A percentile compares a stretch with the other conserved stretches of the same genome.
These are phyloP conservation scores for Ornithoptera alexandrae DNA, from an alignment of 2,888 invertebrate genomes.

Conservation along the genomic window DNA sequence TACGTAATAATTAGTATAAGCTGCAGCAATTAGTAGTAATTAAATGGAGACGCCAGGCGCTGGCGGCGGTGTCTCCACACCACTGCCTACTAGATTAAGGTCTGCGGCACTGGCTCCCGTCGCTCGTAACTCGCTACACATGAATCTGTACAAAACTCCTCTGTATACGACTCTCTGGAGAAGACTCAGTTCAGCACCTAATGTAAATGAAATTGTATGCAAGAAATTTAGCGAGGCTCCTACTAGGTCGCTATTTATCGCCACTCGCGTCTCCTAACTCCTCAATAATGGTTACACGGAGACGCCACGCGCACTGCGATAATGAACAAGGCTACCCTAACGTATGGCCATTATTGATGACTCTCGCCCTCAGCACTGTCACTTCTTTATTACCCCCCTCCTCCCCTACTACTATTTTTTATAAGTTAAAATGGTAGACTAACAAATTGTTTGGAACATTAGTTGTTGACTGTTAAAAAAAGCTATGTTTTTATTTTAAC, in stretches of 20 bases:
- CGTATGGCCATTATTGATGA: conserved; percentile 76
- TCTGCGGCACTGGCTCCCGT: conserved; percentile 60
- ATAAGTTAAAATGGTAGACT: conserved; percentile 38
- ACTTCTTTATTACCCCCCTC: conserved; percentile 56
- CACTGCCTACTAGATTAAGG: conserved; percentile 68
- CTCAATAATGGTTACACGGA: conserved; percentile 72
- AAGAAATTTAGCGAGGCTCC: conserved; percentile 74
- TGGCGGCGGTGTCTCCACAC: conserved; percentile 51
- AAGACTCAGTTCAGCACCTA: conserved; percentile 68
- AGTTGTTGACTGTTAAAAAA: no score
- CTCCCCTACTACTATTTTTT: conserved; percentile 58
- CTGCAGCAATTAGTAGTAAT: conserved; percentile 75
- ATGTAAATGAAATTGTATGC: conserved; percentile 79
- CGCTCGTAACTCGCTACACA: conserved; percentile 73
- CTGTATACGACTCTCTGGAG: conserved; percentile 64
- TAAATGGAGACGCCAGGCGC: conserved; percentile 63
- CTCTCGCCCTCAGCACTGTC: conserved; percentile 49
- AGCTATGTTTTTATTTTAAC: no score
- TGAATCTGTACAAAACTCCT: conserved; percentile 71
- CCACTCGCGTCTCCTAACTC: conserved; percentile 72
- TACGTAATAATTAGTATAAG: conserved; percentile 61
- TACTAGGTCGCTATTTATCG: conserved; percentile 74
- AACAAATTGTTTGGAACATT: not conserved
- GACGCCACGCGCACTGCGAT: conserved; percentile 61
- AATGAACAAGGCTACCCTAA: conserved; percentile 74